These are phyloP conservation scores for Colossoma macropomum DNA, from an alignment of 2,113 vertebrate genomes.

Conservation along the genomic window DNA sequence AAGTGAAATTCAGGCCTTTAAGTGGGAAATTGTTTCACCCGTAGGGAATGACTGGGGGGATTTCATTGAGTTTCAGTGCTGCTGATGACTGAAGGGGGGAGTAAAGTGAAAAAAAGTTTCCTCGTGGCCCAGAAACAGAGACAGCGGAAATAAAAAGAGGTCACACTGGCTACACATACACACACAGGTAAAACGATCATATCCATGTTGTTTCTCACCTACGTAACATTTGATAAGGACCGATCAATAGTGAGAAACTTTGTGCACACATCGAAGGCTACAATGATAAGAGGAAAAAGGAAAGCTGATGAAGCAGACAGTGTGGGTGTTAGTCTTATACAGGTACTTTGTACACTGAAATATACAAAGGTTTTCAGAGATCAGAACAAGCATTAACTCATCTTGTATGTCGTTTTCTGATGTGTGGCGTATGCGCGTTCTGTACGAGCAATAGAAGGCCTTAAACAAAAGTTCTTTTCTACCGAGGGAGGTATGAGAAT, in stretches of 20 bases:
- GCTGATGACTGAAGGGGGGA: not conserved
- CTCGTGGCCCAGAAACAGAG: slow-evolving; percentile 1
- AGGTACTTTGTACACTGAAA: not conserved
- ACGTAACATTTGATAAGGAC: not conserved
- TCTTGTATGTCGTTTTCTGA: not conserved
- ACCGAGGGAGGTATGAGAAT: slow-evolving; percentile 29
- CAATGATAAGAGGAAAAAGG: slow-evolving; percentile 2
- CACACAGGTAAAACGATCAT: not conserved
- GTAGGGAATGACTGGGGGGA: not conserved
- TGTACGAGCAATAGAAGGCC: not conserved
- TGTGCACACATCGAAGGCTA: not conserved
- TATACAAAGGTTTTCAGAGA: no score
- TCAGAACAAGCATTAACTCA: not conserved
- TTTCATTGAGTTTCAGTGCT: slow-evolving; percentile 2
- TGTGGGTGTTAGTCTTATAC: not conserved
- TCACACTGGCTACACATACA: not conserved
- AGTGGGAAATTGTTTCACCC: not conserved
- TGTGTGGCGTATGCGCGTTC: not conserved
- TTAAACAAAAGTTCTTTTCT: slow-evolving; percentile 35
- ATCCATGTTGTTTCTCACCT: not conserved
- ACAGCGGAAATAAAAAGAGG: slow-evolving; percentile 2
- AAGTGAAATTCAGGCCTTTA: not conserved
- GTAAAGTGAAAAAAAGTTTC: not conserved
- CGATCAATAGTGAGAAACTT: not conserved
- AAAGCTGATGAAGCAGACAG: not conserved